Base-by-base conservation (phyloP, 2,797 vertebrate genomes). In the Moxostoma hubbsi region DNA sequence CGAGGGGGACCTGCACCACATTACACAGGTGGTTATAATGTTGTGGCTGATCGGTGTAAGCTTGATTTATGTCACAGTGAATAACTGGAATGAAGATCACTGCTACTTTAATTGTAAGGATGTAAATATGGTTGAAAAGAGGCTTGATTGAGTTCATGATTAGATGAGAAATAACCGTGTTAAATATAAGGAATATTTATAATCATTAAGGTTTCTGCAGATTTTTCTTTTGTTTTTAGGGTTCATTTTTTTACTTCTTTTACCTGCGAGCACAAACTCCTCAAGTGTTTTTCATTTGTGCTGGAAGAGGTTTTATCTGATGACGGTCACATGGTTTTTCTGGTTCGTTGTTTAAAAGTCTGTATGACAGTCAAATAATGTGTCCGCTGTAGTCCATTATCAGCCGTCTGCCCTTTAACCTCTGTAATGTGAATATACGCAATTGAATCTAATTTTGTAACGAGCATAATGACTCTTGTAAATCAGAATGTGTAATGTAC, bases 401-500 rank as follows among this genome's bases (percentile, higher is more conserved):
- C 46, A 50, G 36, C 10, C 51, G 12, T 69, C 55, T 58, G 64
- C 47, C 78, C 80, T 83, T 83, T 80, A 84, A 87, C 83, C 89
- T 89, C 86, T 50, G 65, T 88, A 89, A 92, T 93, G 92, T 92
- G 91, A 93, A 92, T 89, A 91, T 89, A 83, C 86, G 82, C 82
- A 89, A 82, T 91, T 86, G 49, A 83, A 86, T 92, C 83, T 87
- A 92, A 91, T 93, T 94, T 93, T 93, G 88, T 93, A 91, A 91
- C 82, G 80, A 88, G 84, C 76, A 88, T 80, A 84, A 83, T 73
- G 54, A 83, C 78, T 73, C 70, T 75, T 92, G 84, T 91, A 92
- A 91, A 92, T 89, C 55, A 12, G 67, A 79, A 73, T 89, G 86
- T 91, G 89, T 89, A 87, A 86, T 87, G 86, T 83, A 86, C 78